phyloP scores from a whole-genome alignment of 2,888 invertebrate species.

The Catocala nupta region DNA sequence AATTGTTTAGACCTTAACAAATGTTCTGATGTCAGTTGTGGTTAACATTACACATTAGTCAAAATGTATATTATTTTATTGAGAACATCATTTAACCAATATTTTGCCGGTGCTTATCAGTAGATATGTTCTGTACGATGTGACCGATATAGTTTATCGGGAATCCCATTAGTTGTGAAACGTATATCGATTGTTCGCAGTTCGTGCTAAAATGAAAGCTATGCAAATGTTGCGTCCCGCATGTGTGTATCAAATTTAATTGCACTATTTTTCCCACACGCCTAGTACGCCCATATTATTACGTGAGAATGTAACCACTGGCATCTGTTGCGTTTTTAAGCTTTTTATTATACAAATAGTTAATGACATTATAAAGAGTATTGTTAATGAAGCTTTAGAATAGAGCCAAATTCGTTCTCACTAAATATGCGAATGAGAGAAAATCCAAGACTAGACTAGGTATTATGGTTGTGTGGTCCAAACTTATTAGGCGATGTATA shows the following conservation, averaged over 20 bases:
- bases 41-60: background rate
- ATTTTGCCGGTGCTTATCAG: background rate
- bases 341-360: constrained; percentile 4
- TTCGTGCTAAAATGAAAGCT: constrained; percentile 4
- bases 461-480: no score
- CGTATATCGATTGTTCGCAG: constrained; percentile 2
- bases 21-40: no score
- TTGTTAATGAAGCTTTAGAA: background rate
- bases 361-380: background rate
- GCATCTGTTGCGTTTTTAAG: constrained; percentile 2
- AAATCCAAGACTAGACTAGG: no score
- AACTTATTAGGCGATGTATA: no score
- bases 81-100: background rate
- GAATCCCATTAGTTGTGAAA: constrained; percentile 7
- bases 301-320: background rate
- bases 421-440: no score
- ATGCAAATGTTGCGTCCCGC: constrained; percentile 11
- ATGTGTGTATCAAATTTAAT: constrained; percentile 7
- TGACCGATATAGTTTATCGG: constrained; percentile 5
- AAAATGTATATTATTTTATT: background rate
- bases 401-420: background rate
- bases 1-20: no score
- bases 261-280: constrained; percentile 1
- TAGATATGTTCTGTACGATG: constrained; percentile 5
- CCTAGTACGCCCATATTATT: background rate